These are phyloP conservation scores for Anhinga anhinga DNA, from an alignment of 2,113 vertebrate species.

Conservation along the genomic window DNA sequence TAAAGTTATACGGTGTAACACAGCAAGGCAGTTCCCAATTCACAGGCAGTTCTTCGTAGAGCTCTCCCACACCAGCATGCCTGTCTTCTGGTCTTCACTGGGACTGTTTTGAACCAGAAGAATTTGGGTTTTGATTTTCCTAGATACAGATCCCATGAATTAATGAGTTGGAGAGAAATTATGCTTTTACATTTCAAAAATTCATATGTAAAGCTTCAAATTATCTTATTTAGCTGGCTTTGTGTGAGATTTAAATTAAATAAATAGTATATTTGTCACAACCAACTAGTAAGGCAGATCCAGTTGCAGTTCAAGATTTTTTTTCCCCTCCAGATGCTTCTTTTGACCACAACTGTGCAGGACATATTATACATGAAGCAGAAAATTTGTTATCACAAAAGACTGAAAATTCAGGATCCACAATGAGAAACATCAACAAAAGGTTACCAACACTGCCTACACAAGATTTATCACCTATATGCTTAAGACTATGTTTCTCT, in stretches of 20 bases:
- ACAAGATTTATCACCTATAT: background rate
- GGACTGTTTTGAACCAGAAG: background rate
- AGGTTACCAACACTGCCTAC: background rate
- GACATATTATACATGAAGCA: background rate
- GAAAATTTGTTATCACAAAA: background rate
- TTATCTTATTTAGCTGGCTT: background rate
- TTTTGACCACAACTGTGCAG: background rate
- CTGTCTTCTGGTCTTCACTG: background rate
- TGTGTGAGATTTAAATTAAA: background rate
- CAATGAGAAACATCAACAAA: background rate
- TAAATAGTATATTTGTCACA: background rate
- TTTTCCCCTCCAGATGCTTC: background rate
- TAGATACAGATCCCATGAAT: background rate
- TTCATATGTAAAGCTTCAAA: background rate
- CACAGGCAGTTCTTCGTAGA: background rate
- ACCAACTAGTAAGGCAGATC: background rate
- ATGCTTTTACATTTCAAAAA: background rate
- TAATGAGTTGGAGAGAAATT: background rate
- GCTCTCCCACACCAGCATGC: background rate
- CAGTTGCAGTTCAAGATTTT: background rate
- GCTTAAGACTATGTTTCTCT: background rate
- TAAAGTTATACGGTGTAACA: background rate
- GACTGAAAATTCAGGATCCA: background rate
- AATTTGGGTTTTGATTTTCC: background rate
- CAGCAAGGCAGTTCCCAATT: background rate